phyloP scores from a whole-genome alignment of 2,888 invertebrate genomes.

The Rhopalosiphum nymphaeae region DNA sequence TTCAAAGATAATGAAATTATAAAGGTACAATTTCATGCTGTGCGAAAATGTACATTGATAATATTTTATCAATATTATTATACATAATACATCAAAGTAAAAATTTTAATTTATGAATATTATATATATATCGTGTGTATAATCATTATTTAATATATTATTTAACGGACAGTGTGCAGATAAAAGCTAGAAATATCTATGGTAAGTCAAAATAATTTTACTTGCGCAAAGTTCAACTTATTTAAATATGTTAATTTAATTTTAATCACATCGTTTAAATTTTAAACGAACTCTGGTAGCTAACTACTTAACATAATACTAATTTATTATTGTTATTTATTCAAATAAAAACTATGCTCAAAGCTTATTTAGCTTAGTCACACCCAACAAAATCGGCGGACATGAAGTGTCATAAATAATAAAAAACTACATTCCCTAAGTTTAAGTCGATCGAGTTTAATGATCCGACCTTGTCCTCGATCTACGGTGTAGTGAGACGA shows the following conservation, averaged over 20 bases:
- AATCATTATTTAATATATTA: background rate
- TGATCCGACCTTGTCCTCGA: conserved; percentile 60
- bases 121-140: background rate
- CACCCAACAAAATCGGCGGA: conserved; percentile 9
- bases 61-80: background rate
- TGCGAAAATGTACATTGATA: background rate
- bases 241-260: background rate
- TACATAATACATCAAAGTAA: background rate
- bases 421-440: conserved; percentile 7
- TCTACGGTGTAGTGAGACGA: conserved; percentile 13
- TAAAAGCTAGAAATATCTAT: background rate
- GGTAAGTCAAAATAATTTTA: background rate
- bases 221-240: background rate
- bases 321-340: background rate
- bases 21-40: background rate
- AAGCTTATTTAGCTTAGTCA: background rate
- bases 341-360: background rate
- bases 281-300: background rate
- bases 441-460: conserved; percentile 45
- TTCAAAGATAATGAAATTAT: background rate
- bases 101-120: background rate
- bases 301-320: background rate
- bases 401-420: background rate
- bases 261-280: background rate
- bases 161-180: background rate